Base-by-base conservation (phyloP, 1,140 invertebrate genomes). In the Dinothrombium tinctorium region DNA sequence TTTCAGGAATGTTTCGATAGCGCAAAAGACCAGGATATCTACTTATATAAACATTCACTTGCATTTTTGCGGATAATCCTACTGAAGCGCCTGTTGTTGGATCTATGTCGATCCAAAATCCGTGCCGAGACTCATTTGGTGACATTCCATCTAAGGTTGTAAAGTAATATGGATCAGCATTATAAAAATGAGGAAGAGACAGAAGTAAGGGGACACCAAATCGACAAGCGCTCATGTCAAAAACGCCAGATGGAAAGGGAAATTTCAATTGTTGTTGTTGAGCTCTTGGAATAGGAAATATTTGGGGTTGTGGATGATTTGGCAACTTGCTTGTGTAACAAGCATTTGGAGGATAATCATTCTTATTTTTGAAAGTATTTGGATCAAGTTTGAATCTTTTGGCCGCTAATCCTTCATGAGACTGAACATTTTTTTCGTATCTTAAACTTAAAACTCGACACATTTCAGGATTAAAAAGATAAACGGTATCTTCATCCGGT, bases 151-250 rank as follows among this genome's bases (percentile, higher is more conserved):
- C 72, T 1, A 86, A 72, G 3, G 72, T 73, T 17, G 4, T 12
- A 37, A 71, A 57, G 15, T 84, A 66, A 37, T 63, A 66, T 2
- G 74, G 73, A 54, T 86, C 76, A 0, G 76, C 81, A 47, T 83
- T 56, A 53, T 83, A 79, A 62, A 87, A 87, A 58, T 89, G 82
- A 0, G 82, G 82, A 61, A 82, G 84, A 33, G 79, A 84, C 15
- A 89, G 57, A 54, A 83, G 68, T 45, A 87, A 68, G 2, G 82
- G 81, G 0, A 81, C 82, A 57, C 83, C 75, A 25, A 35, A 45
- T 37, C 42, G 41, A 26, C 43, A 46, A 11, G 21, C 20, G 7
- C 21, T 33, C 20, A 45, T 3, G 20, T 48, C 46, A 23, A 42
- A 44, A 11, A 49, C 46, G 21, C 48, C 48, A 11, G 48, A 45